Percentiles rank a stretch among this genome's conserved stretches.
Evolutionary conservation across 1,140 invertebrate species (phyloP).

Genomic region (Sitophilus oryzae): DNA sequence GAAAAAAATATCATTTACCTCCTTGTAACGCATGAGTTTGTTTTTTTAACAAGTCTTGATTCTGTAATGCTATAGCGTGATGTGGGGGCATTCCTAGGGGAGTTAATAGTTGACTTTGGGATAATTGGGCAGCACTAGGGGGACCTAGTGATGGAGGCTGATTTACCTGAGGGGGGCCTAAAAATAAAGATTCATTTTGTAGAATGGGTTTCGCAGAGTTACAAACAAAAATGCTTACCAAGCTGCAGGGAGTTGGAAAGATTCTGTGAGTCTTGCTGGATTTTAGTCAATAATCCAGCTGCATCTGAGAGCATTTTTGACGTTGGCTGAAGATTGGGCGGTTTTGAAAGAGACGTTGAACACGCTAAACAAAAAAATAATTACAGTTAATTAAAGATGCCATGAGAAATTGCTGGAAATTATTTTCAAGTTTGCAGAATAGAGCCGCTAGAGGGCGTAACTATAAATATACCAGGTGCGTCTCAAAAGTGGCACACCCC

Average conservation of each 20-base stretch:
- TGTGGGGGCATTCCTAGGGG: conserved; percentile 60
- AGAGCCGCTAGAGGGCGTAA: too few relatives aligned
- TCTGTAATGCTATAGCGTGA: conserved; percentile 54
- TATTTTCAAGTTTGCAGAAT: too few relatives aligned
- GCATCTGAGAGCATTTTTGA: conserved; percentile 66
- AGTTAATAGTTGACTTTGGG: conserved; percentile 46
- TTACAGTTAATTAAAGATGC: conserved; percentile 1
- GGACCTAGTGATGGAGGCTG: conserved; percentile 46
- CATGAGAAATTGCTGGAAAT: too few relatives aligned
- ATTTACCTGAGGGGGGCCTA: conserved; percentile 38
- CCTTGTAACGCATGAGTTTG: conserved; percentile 46
- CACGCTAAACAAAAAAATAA: conserved; percentile 50
- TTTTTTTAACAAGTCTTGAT: conserved; percentile 52
- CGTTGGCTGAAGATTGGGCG: conserved; percentile 60
- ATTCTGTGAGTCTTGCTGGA: conserved; percentile 60
- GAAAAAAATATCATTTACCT: conserved; percentile 23
- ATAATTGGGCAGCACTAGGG: conserved; percentile 42
- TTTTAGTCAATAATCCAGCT: conserved; percentile 64
- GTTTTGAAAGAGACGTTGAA: conserved; percentile 63
- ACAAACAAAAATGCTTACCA: conserved; percentile 29
- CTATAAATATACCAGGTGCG: too few relatives aligned
- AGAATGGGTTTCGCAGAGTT: background rate
- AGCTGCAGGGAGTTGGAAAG: conserved; percentile 49
- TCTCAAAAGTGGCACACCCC: too few relatives aligned
- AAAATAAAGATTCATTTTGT: background rate